Evolutionary conservation across 1,140 invertebrate species (phyloP).

Genomic region (Drosophila orena): DNA sequence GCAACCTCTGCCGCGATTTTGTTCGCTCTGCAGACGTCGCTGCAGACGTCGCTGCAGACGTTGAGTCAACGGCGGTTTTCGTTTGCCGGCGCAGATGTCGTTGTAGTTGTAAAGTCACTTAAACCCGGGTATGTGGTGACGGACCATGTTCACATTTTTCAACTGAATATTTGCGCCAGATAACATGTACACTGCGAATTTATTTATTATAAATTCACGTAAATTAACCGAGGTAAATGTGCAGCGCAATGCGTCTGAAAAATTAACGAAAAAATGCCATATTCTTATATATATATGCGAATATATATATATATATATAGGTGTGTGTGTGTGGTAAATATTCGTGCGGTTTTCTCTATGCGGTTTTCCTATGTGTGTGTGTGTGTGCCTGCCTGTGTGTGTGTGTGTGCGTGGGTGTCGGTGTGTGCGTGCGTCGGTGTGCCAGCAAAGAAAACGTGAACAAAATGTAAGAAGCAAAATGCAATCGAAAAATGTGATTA

Average conservation of each 20-base stretch:
- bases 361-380: slow-evolving; percentile 3
- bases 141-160: too few relatives aligned
- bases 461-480: slow-evolving; percentile 9
- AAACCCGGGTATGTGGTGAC: too few relatives aligned
- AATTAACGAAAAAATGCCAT: not conserved
- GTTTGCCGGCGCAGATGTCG: slow-evolving; percentile 33
- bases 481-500: not conserved
- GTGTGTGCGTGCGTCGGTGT: slow-evolving; percentile 20
- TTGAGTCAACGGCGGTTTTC: slow-evolving; percentile 11
- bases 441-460: slow-evolving; percentile 1
- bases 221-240: slow-evolving; percentile 62
- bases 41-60: slow-evolving; percentile 27
- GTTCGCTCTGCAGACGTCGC: slow-evolving; percentile 17
- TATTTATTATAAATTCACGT: slow-evolving; percentile 68
- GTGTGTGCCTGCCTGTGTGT: not conserved
- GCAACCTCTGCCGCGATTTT: slow-evolving; percentile 3
- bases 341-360: slow-evolving; percentile 11
- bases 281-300: not conserved
- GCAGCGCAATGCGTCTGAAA: slow-evolving; percentile 52
- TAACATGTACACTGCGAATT: slow-evolving; percentile 69
- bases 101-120: too few relatives aligned
- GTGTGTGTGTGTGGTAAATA: not conserved
- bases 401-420: not conserved
- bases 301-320: slow-evolving; percentile 25
- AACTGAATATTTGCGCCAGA: slow-evolving; percentile 19